Evolutionary conservation across 2,888 invertebrate genomes (phyloP).

Genomic region (Dorcus hopei): DNA sequence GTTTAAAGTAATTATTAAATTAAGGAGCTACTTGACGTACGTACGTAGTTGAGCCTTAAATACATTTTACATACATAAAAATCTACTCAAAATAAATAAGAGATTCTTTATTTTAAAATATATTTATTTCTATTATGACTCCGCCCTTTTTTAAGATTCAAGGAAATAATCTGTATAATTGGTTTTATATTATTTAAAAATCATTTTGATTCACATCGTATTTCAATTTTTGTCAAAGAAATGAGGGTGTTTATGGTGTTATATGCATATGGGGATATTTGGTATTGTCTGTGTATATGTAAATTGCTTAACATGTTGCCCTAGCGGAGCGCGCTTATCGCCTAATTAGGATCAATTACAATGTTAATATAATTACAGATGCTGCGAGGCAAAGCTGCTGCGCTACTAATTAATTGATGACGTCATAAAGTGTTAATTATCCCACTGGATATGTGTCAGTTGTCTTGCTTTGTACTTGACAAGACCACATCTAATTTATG

Average conservation of each 20-base stretch:
- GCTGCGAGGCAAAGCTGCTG: constrained; percentile 25
- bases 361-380: constrained; percentile 27
- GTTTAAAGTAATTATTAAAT: constrained; percentile 45
- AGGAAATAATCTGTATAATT: no score
- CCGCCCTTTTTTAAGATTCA: no score
- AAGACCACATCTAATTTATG: not conserved
- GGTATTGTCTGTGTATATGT: constrained; percentile 3
- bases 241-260: no score
- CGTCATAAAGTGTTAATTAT: constrained; percentile 27
- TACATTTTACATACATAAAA: no score
- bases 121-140: no score
- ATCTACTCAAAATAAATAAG: no score
- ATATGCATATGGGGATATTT: no score
- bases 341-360: constrained; percentile 29
- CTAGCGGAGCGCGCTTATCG: constrained; percentile 18
- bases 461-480: not conserved
- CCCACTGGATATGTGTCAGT: constrained; percentile 1
- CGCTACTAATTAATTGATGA: constrained; percentile 28
- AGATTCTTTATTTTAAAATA: no score
- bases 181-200: no score
- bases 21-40: not conserved
- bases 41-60: no score
- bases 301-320: constrained; percentile 11
- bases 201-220: no score
- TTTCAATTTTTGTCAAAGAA: no score